A percentile compares a stretch with the other conserved stretches of the same genome.
These are phyloP conservation scores for Magallana gigas DNA, from an alignment of 1,140 invertebrate species.

Conservation along the genomic window DNA sequence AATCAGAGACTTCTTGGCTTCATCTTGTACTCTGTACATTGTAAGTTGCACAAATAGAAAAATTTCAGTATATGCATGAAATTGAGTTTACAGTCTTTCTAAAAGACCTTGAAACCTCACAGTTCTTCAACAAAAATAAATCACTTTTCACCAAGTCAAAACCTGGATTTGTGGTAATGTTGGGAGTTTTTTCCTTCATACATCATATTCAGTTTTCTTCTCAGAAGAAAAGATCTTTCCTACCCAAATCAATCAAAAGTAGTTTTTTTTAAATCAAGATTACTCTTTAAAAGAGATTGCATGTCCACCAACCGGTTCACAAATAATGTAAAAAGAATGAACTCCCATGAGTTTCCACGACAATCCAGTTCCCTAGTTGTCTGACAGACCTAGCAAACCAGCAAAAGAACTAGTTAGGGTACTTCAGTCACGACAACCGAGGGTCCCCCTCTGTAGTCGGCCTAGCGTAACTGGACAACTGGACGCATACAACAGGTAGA, in stretches of 20 bases:
- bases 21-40: neutral
- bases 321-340: neutral
- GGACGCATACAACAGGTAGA: neutral
- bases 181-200: neutral
- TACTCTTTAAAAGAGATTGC: too few species aligned
- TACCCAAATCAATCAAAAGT: neutral
- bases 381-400: constrained; percentile 21
- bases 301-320: neutral
- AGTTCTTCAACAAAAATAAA: constrained; percentile 11
- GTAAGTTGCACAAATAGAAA: neutral
- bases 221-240: too few species aligned
- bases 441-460: constrained; percentile 3
- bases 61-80: neutral
- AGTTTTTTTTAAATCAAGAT: neutral
- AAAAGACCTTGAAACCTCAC: neutral
- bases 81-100: constrained; percentile 13
- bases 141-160: constrained; percentile 26
- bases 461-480: constrained; percentile 8
- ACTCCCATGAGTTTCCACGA: neutral
- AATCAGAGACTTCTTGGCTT: too few species aligned
- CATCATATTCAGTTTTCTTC: neutral
- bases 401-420: constrained; percentile 28
- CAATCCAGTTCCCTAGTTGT: neutral
- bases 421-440: neutral
- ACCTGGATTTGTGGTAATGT: neutral